phyloP scores from a whole-genome alignment of 2,888 invertebrate species.

The Hipparchia sbordonii region DNA sequence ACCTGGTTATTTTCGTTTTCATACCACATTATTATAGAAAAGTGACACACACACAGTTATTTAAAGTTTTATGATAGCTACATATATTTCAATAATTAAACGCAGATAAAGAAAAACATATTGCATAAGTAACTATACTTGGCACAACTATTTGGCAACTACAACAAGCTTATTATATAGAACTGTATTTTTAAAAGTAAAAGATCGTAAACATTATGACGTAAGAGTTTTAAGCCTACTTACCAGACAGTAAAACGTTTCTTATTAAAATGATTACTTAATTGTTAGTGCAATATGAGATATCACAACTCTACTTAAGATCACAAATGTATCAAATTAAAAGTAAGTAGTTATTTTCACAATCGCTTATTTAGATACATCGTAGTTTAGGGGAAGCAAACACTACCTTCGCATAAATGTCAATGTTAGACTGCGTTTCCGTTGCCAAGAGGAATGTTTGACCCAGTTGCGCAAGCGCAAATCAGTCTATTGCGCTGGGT shows the following conservation, averaged over 20 bases:
- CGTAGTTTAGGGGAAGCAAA: too few relatives aligned
- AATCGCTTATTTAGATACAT: neutral
- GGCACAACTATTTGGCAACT: slow-evolving; percentile 20
- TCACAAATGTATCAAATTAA: slow-evolving; percentile 7
- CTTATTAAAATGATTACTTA: slow-evolving; percentile 20
- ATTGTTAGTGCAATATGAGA: slow-evolving; percentile 18
- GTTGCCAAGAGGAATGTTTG: too few relatives aligned
- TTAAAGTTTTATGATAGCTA: neutral
- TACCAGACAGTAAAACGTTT: slow-evolving; percentile 21
- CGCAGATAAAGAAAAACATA: neutral
- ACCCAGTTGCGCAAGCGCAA: too few relatives aligned
- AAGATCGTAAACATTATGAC: slow-evolving; percentile 29
- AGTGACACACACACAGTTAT: neutral
- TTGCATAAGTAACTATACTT: slow-evolving; percentile 5
- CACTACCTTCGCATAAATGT: too few relatives aligned
- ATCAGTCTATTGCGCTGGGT: too few relatives aligned
- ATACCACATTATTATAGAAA: neutral
- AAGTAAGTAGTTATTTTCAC: slow-evolving; percentile 5
- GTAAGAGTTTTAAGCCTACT: slow-evolving; percentile 23
- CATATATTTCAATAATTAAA: neutral
- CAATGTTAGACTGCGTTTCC: too few relatives aligned
- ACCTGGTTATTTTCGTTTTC: too few relatives aligned
- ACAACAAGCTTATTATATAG: slow-evolving; percentile 18
- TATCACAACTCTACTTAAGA: neutral
- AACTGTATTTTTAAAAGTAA: slow-evolving; percentile 20